These are phyloP conservation scores for Aphaenogaster floridana DNA, from an alignment of 1,140 invertebrate genomes.

Conservation along the genomic window DNA sequence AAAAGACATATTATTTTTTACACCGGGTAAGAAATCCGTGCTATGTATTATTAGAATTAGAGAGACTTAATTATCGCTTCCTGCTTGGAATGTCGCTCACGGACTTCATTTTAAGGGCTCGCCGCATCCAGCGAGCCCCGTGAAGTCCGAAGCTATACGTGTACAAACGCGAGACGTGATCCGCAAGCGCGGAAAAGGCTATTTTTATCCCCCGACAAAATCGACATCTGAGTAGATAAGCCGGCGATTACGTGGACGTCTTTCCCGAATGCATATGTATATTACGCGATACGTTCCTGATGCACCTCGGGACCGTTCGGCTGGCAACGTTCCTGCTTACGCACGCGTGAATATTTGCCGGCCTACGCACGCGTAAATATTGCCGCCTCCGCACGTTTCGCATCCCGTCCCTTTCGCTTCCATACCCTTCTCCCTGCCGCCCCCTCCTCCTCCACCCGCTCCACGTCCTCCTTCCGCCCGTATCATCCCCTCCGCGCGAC, in stretches of 20 bases:
- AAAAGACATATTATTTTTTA: neutral
- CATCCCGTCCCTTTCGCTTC: conserved; percentile 37
- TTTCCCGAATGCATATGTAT: conserved; percentile 2
- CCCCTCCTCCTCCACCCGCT: neutral
- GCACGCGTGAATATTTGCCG: conserved; percentile 77
- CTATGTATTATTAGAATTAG: neutral
- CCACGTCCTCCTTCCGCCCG: neutral
- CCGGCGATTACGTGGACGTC: neutral
- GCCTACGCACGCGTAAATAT: conserved; percentile 80
- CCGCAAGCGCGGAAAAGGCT: neutral
- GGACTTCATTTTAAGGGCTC: neutral
- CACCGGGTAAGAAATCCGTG: neutral
- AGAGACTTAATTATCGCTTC: neutral
- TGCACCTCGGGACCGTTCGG: conserved; percentile 7
- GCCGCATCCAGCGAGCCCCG: no score
- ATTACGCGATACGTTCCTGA: conserved; percentile 48
- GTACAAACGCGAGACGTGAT: neutral
- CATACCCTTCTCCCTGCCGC: neutral
- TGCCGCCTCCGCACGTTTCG: conserved; percentile 65
- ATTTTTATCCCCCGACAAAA: neutral
- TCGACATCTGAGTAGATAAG: neutral
- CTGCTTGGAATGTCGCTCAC: neutral
- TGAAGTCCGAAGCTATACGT: no score
- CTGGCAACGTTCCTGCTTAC: conserved; percentile 71
- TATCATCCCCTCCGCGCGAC: conserved; percentile 40